Conservation (phyloP, 2,113 vertebrate genomes). For the Rhynchomys soricoides region DNA sequence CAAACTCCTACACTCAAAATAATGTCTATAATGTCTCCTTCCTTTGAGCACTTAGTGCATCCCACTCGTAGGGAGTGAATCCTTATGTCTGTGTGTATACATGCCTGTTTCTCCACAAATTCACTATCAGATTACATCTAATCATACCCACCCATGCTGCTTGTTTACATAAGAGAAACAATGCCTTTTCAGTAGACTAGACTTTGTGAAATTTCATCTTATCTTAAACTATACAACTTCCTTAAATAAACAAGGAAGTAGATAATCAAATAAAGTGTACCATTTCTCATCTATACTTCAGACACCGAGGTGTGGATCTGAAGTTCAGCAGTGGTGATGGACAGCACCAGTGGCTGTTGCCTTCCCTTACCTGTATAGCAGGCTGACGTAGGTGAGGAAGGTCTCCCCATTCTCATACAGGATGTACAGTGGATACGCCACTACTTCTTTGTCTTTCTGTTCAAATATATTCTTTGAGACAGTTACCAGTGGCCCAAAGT, state of each 20-base stretch:
- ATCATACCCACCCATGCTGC: background rate
- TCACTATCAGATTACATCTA: background rate
- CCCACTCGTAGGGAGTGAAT: background rate
- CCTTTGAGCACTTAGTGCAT: background rate
- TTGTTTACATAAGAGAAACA: background rate
- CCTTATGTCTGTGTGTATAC: background rate
- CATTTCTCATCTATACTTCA: background rate
- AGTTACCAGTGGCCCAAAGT: conserved; percentile 90
- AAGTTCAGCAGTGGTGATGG: no score
- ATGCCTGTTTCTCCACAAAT: background rate
- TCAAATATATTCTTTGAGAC: conserved; percentile 81
- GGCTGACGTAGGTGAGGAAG: conserved; percentile 91
- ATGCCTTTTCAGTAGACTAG: background rate
- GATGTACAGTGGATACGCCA: conserved; percentile 94
- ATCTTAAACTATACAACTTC: background rate
- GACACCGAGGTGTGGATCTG: background rate
- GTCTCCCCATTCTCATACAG: conserved; percentile 97
- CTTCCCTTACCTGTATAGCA: conserved; percentile 86
- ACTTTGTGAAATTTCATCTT: conserved; percentile 25
- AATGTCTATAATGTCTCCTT: background rate
- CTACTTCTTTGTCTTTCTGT: conserved; percentile 83
- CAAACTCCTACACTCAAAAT: background rate
- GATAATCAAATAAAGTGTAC: background rate
- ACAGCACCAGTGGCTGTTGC: background rate
- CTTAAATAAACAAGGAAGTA: background rate